phyloP scores from a whole-genome alignment of 2,797 vertebrate species.

The Cephalopachus bancanus region DNA sequence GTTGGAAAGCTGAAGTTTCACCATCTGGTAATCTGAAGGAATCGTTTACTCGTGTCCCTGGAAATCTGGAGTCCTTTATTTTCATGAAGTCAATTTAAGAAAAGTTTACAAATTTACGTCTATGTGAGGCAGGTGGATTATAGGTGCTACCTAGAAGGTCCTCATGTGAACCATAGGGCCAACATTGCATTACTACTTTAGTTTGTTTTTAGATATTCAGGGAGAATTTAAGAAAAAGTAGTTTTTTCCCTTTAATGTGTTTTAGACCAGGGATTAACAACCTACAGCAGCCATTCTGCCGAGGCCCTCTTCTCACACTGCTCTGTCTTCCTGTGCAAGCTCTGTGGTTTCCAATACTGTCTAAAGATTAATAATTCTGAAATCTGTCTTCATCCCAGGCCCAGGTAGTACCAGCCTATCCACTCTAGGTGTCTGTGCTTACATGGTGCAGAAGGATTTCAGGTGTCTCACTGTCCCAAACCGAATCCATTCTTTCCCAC shows the following conservation, averaged over 20 bases:
- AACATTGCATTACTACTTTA: constrained; percentile 12
- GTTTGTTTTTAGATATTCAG: constrained; percentile 22
- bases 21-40: constrained; percentile 25
- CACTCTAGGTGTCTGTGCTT: constrained; percentile 5
- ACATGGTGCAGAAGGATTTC: not conserved
- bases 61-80: constrained; percentile 8
- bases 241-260: not conserved
- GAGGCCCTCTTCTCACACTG: not conserved
- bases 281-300: not conserved
- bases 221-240: constrained; percentile 42
- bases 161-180: not conserved
- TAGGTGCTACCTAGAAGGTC: not conserved
- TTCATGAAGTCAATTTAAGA: constrained; percentile 49
- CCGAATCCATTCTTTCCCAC: constrained; percentile 15
- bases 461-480: not conserved
- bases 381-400: not conserved
- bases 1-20: constrained; percentile 10
- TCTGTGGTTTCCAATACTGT: not conserved
- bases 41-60: constrained; percentile 22
- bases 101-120: not conserved
- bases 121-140: constrained; percentile 12
- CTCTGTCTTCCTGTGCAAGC: not conserved
- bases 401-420: not conserved
- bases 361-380: constrained; percentile 15
- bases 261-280: not conserved